A percentile compares a stretch with the other conserved stretches of the same genome.
Evolutionary conservation across 2,797 vertebrate species (phyloP).

Genomic region (Sorex maritimensis): DNA sequence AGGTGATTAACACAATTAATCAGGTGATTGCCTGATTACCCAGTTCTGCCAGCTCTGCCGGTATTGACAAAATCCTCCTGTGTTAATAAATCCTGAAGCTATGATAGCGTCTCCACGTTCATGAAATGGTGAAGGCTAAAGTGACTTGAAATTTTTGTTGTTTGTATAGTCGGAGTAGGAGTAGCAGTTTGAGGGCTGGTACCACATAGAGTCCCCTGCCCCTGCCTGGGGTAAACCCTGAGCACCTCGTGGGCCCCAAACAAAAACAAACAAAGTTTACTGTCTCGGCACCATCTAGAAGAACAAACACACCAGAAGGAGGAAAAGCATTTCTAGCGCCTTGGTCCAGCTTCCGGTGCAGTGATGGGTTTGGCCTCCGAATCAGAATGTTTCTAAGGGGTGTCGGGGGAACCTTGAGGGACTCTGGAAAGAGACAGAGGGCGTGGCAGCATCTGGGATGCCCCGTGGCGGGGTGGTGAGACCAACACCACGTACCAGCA

Average conservation of each 20-base stretch:
- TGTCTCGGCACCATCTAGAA: conserved; percentile 13
- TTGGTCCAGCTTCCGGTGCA: conserved; percentile 22
- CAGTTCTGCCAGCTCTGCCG: too few relatives aligned
- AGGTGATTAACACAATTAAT: too few relatives aligned
- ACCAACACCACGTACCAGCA: too few relatives aligned
- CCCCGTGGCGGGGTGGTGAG: too few relatives aligned
- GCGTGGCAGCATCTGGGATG: neutral
- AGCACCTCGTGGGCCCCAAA: too few relatives aligned
- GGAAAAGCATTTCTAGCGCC: neutral
- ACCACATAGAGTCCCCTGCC: too few relatives aligned
- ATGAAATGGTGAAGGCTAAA: neutral
- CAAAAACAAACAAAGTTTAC: neutral
- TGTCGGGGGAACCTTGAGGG: neutral
- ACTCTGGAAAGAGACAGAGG: neutral
- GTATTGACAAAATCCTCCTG: neutral
- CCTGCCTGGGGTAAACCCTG: too few relatives aligned
- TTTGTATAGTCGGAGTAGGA: neutral
- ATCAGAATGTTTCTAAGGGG: neutral
- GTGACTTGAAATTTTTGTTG: conserved; percentile 25
- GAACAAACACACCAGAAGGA: conserved; percentile 41
- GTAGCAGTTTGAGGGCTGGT: too few relatives aligned
- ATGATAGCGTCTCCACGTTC: neutral
- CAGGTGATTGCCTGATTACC: too few relatives aligned
- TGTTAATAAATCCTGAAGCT: conserved; percentile 45
- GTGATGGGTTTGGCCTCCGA: neutral